phyloP scores from a whole-genome alignment of 1,140 invertebrate species.

The Apis dorsata region DNA sequence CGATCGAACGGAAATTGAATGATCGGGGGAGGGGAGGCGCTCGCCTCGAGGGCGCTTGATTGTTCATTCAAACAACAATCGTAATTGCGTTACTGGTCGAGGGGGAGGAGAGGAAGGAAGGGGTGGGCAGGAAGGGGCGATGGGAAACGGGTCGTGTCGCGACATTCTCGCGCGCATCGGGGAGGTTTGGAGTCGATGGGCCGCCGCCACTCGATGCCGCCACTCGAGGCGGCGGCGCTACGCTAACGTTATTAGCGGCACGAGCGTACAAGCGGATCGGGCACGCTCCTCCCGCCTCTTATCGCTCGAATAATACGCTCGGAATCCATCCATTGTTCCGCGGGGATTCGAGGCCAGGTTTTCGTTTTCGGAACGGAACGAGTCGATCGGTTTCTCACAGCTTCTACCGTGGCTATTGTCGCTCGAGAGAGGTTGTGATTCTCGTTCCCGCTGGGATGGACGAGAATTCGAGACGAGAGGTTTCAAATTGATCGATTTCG shows the following conservation, averaged over 20 bases:
- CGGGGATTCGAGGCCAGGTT: too few relatives aligned
- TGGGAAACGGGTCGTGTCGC: neutral
- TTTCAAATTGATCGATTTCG: too few relatives aligned
- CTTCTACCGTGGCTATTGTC: too few relatives aligned
- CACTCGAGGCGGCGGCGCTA: conserved; percentile 39
- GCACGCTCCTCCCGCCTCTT: conserved; percentile 57
- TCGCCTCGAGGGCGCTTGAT: conserved; percentile 79
- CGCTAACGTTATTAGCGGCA: conserved; percentile 68
- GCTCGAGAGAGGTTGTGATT: neutral
- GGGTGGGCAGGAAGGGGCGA: conserved; percentile 7
- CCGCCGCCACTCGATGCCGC: conserved; percentile 52
- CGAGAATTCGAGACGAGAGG: too few relatives aligned
- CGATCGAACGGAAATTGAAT: conserved; percentile 81
- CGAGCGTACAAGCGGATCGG: conserved; percentile 54
- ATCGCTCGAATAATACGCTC: conserved; percentile 29
- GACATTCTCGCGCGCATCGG: conserved; percentile 9
- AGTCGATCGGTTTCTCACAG: conserved; percentile 11
- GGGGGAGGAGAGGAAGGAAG: conserved; percentile 38
- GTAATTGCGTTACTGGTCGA: conserved; percentile 79
- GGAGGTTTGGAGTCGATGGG: conserved; percentile 61
- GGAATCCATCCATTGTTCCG: neutral
- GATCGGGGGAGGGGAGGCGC: conserved; percentile 72
- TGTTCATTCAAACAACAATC: conserved; percentile 82
- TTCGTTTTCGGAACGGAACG: neutral
- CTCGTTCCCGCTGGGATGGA: too few relatives aligned